Conservation (phyloP, 2,888 invertebrate species). For the Ernsta delagoae region DNA sequence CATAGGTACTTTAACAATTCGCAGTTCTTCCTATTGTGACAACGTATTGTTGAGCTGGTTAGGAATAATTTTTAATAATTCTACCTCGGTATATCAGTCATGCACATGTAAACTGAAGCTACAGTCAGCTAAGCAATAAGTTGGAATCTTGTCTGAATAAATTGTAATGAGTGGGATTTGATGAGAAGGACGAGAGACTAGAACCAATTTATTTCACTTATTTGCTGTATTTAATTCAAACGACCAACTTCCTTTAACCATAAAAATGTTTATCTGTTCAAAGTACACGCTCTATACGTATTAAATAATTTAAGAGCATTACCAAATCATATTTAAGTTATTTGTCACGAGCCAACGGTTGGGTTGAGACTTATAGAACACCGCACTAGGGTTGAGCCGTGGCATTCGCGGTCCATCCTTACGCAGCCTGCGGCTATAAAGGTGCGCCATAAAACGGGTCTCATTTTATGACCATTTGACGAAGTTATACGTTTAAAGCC, state of each 20-base stretch:
- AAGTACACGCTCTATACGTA: constrained; percentile 6
- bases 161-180: background rate
- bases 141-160: no score
- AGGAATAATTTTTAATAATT: no score
- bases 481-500: constrained; percentile 80
- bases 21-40: no score
- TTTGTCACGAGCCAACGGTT: constrained; percentile 23
- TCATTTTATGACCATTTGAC: constrained; percentile 82
- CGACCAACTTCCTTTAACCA: constrained; percentile 24
- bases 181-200: background rate
- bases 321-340: constrained; percentile 24
- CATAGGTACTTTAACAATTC: no score
- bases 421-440: constrained; percentile 77
- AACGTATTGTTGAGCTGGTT: no score
- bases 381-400: constrained; percentile 48
- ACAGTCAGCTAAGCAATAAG: no score
- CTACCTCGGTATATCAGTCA: no score
- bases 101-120: no score
- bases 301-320: constrained; percentile 21
- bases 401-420: constrained; percentile 71
- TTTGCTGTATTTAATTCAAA: constrained; percentile 11
- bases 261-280: constrained; percentile 17
- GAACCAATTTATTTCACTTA: no score
- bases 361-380: constrained; percentile 25
- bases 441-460: constrained; percentile 80